These are phyloP conservation scores for Drosophila infuscata DNA, from an alignment of 2,888 invertebrate genomes.

Conservation along the genomic window DNA sequence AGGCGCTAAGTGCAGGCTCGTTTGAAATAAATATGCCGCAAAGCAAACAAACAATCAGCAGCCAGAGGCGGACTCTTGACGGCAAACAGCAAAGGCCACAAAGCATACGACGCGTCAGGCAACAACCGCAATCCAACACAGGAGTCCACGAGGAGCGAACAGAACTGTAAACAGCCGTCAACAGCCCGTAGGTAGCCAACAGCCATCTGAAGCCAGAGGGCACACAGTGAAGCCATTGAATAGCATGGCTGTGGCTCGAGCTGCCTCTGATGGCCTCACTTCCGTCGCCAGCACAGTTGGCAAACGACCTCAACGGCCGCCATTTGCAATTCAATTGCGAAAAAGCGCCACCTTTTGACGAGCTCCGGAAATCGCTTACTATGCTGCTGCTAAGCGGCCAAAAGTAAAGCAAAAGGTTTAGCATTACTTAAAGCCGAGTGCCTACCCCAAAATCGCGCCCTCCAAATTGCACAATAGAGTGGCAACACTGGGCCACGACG, in stretches of 20 bases:
- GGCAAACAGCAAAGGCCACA: conserved; percentile 46
- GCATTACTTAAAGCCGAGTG: conserved; percentile 47
- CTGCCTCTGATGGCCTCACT: conserved; percentile 73
- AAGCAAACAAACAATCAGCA: conserved; percentile 78
- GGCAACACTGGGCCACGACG: conserved; percentile 59
- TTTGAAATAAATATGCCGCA: conserved; percentile 82
- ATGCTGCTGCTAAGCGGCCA: conserved; percentile 63
- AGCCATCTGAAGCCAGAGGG: conserved; percentile 34
- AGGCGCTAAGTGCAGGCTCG: conserved; percentile 76
- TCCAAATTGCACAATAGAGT: conserved; percentile 69
- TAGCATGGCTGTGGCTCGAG: conserved; percentile 30
- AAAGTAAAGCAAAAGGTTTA: conserved; percentile 53
- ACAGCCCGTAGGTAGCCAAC: conserved; percentile 13
- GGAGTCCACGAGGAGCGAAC: conserved; percentile 9
- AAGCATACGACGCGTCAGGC: conserved; percentile 72
- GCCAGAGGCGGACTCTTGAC: conserved; percentile 31
- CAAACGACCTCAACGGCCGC: conserved; percentile 64
- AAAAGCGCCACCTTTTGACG: conserved; percentile 75
- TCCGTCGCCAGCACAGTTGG: conserved; percentile 67
- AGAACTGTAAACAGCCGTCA: background rate
- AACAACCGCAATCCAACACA: conserved; percentile 68
- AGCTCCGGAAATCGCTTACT: conserved; percentile 81
- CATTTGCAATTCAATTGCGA: conserved; percentile 82
- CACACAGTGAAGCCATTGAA: conserved; percentile 56
- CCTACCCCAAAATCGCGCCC: conserved; percentile 2